Base-by-base conservation (phyloP, 1,140 invertebrate genomes). In the Drosophila ananassae region DNA sequence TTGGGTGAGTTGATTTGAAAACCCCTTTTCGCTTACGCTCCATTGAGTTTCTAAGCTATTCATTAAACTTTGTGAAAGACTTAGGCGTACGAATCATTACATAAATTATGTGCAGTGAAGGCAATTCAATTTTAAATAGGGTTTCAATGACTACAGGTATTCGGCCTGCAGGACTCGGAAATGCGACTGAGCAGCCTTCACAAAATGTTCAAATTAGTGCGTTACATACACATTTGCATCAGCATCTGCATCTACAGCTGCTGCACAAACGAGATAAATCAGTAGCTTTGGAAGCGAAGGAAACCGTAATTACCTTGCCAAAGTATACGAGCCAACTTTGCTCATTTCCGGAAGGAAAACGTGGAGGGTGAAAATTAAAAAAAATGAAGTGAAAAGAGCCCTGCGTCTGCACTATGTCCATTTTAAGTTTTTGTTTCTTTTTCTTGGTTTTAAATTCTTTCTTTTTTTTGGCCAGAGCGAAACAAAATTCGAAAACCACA, bases 241-340 rank as follows among this genome's bases (percentile, higher is more conserved):
- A 34, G 61, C 58, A 50, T 34, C 39, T 55, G 51, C 25, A 57
- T 34, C 30, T 37, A 30, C 47, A 47, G 17, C 44, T 5, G 44
- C 46, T 55, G 37, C 44, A 72, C 34, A 63, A 59, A 66, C 57
- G 52, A 78, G 60, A 78, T 79, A 62, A 77, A 59, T 73, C 56
- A 55, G 44, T 53, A 54, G 44, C n/a, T 22, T 54, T 13, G 28
- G 63, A 34, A 46, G 17, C 28, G 37, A 24, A 21, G 48, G 58
- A 50, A 64, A 32, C 54, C 76, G 73, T 84, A 83, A 84, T 84
- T 79, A 84, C 64, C 75, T 84, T 73, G 47, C 53, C 64, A 48
- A 71, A 72, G 39, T 66, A 61, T 46, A 46, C 52, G 56, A 54
- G 32, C 54, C 48, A 77, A 77, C 68, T 77, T 68, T 73, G 61